Conservation (phyloP, 1,140 invertebrate species). For the Drosophila tani region DNA sequence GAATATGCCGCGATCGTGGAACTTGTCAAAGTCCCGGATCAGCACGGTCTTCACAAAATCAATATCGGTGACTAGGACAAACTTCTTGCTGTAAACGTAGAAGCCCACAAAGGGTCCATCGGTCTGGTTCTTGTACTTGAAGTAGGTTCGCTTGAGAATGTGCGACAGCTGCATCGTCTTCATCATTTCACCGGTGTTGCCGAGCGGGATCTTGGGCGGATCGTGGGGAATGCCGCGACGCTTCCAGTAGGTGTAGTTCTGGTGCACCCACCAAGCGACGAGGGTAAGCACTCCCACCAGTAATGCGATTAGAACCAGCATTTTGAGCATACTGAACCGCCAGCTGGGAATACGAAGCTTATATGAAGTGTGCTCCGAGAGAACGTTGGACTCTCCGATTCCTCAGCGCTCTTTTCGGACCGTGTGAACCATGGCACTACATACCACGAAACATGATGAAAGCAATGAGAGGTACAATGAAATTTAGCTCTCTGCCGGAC, state of each 20-base stretch:
- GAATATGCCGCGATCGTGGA: constrained; percentile 85
- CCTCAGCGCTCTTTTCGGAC: background rate
- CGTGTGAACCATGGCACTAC: background rate
- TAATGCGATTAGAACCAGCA: constrained; percentile 24
- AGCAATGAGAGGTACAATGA: background rate
- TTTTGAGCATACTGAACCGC: constrained; percentile 6
- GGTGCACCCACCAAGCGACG: constrained; percentile 22
- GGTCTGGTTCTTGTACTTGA: constrained; percentile 55
- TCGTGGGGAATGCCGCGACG: constrained; percentile 82
- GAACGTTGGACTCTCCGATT: constrained; percentile 33
- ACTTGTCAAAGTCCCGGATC: constrained; percentile 86
- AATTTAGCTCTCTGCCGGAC: background rate
- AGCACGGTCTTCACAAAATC: constrained; percentile 86
- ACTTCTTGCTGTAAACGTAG: constrained; percentile 35
- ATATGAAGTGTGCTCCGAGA: background rate
- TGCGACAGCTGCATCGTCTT: constrained; percentile 24
- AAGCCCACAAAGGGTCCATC: constrained; percentile 59
- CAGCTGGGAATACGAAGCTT: background rate
- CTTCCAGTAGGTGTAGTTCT: constrained; percentile 73
- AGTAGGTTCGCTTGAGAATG: constrained; percentile 30
- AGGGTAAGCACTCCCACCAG: constrained; percentile 16
- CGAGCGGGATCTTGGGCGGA: constrained; percentile 60
- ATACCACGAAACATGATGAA: constrained; percentile 12
- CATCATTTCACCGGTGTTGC: constrained; percentile 59
- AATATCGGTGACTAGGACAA: constrained; percentile 38